Evolutionary conservation across 2,888 invertebrate species (phyloP), one percentile per base, ranked within the genome.

Genomic region (Brenthis hecate): DNA sequence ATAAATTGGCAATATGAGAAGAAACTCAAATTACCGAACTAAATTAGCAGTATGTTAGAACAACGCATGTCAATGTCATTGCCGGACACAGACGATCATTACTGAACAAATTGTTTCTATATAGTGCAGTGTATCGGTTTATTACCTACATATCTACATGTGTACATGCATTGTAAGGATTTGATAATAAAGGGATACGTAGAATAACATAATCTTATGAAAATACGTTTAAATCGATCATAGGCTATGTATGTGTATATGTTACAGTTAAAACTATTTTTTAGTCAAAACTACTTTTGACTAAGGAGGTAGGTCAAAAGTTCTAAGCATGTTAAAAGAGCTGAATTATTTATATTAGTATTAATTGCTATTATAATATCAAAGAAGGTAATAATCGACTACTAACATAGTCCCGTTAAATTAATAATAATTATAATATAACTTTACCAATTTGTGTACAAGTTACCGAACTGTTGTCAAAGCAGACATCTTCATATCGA

Each of bases 401-500:
- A 57, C 28, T 50, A 28, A 36, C 36, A 51, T 53, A 16, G 36
- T 62, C 28, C 4, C 16, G 4, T 11, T 36, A 16, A 28, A 28
- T 4, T 28, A 28, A 28, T 28, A 28, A 28, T 28, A 28, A 28
- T 28, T 28, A 19, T 56, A 66, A 36, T 28, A 32, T 47, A 72
- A 72, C 70, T 72, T 72, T 70, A 70, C 62, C 67, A 71, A 71
- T 71, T 71, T 71, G 62, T 51, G 36, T 65, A 57, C 51, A 67
- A 65, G 58, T 69, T 71, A 68, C 61, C 62, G 13, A 36, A 62
- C 53, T 56, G 57, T 63, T 66, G 57, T 67, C 72, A 69, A 73
- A 72, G 69, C 68, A 72, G 69, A 69, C 64, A 70, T 69, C 71
- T 67, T 69, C 62, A 67, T 71, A 73, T 70, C 73, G 65, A 69